Conservation (phyloP, 2,113 vertebrate genomes). For the Egretta garzetta region DNA sequence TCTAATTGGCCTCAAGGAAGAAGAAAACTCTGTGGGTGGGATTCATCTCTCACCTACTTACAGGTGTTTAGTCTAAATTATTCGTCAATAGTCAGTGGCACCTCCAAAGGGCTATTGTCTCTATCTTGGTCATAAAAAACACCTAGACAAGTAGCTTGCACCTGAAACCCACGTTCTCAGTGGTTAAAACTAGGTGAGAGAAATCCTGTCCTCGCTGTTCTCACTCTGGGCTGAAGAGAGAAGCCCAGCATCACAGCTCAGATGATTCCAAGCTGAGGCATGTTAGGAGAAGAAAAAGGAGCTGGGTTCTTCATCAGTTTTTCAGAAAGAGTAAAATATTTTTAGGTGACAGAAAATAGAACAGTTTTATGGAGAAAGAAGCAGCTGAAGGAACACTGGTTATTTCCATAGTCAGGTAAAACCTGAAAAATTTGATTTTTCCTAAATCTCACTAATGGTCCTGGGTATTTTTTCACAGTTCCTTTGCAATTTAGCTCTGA, state of each 20-base stretch:
- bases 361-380: not conserved
- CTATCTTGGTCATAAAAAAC: not conserved
- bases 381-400: not conserved
- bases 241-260: not conserved
- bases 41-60: conserved; percentile 30
- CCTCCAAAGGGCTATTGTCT: not conserved
- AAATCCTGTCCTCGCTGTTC: not conserved
- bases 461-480: not conserved
- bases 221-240: not conserved
- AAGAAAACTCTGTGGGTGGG: conserved; percentile 58
- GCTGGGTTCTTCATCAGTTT: not conserved
- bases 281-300: conserved; percentile 22
- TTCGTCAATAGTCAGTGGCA: not conserved
- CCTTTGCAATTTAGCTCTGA: not conserved
- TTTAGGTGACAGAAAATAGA: conserved; percentile 18
- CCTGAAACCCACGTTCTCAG: not conserved
- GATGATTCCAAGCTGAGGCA: conserved; percentile 33
- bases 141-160: not conserved
- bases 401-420: not conserved
- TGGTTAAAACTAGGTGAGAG: conserved; percentile 1
- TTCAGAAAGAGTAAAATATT: conserved; percentile 16
- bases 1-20: conserved; percentile 59
- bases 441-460: not conserved
- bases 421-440: not conserved
- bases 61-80: not conserved